Evolutionary conservation across 2,113 vertebrate species (phyloP), one percentile per base, ranked within the genome.

Genomic region (Enhydra lutris): DNA sequence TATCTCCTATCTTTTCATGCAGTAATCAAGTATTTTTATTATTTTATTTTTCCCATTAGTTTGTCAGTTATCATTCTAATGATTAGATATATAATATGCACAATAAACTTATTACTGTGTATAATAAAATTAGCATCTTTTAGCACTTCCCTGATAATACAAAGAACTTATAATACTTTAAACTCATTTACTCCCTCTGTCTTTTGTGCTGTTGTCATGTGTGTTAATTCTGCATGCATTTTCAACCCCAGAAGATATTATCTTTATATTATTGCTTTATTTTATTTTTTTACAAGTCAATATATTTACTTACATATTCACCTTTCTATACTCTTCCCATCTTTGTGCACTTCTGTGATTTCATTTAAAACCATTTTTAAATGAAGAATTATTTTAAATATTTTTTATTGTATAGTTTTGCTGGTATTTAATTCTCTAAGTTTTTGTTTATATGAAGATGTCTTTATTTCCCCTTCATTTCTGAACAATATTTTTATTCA

Each of bases 351-450:
- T 89, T 52, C 69, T 86, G 4, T 59, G 69, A 82, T 71, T 93
- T 74, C 21, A 90, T n/a, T 92, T 61, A 90, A 94, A 97, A 79
- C 36, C 71, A 76, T 47, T 73, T 76, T 94, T 74, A 55, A 55
- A 55, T 55, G 52, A 3, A 95, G 23, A 73, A 55, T 79, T 85
- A 91, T 78, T 92, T 91, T 71, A 89, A 95, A 78, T 65, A 86
- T 74, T 82, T 67, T 36, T 73, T 78, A 76, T 74, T 97, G 26
- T 79, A 12, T 59, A 50, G 20, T 57, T 86, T 81, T 95, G 11
- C 5, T 78, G 14, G 4, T 45, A 63, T 42, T 69, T 95, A 91
- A 55, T 73, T 91, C 23, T 61, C 59, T 65, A 71, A 42, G 45
- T 7, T 79, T 94, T 87, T 94, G 3, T 82, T 91, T 74, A 23